Evolutionary conservation across 2,113 vertebrate species (phyloP).

Genomic region (Rutilus rutilus): DNA sequence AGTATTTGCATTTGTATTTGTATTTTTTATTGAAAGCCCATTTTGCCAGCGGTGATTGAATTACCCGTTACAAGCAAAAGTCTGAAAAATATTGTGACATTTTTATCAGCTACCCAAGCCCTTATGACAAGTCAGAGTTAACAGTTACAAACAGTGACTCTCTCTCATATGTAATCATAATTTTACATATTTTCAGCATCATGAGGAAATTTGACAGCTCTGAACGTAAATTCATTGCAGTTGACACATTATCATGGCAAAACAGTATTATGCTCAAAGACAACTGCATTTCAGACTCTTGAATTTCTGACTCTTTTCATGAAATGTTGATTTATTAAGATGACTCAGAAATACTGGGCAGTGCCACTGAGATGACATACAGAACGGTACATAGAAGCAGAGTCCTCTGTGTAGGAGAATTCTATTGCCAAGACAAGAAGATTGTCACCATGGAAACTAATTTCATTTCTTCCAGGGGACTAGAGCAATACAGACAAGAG

Average conservation of each 20-base stretch:
- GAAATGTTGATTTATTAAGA: slow-evolving; percentile 51
- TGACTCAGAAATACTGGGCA: slow-evolving; percentile 39
- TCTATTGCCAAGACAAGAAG: slow-evolving; percentile 61
- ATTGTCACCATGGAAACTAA: slow-evolving; percentile 70
- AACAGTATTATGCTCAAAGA: not conserved
- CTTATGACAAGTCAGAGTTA: not conserved
- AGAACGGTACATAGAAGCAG: slow-evolving; percentile 45
- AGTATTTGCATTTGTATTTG: too few relatives aligned
- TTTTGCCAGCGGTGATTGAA: too few relatives aligned
- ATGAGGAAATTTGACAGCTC: not conserved
- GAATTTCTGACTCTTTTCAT: slow-evolving; percentile 38
- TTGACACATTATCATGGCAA: slow-evolving; percentile 1
- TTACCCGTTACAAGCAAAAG: too few relatives aligned
- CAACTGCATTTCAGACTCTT: not conserved
- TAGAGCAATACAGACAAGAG: slow-evolving; percentile 28
- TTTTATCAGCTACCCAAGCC: not conserved
- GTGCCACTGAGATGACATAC: slow-evolving; percentile 41
- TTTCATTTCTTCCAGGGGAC: slow-evolving; percentile 63
- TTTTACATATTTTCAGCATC: not conserved
- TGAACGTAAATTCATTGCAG: not conserved
- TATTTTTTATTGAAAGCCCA: too few relatives aligned
- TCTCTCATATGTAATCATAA: not conserved
- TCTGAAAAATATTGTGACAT: not conserved
- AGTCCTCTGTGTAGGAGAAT: slow-evolving; percentile 47
- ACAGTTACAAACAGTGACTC: not conserved